These are phyloP conservation scores for Cheilosia scutellata DNA, from an alignment of 2,888 invertebrate species.

Conservation along the genomic window DNA sequence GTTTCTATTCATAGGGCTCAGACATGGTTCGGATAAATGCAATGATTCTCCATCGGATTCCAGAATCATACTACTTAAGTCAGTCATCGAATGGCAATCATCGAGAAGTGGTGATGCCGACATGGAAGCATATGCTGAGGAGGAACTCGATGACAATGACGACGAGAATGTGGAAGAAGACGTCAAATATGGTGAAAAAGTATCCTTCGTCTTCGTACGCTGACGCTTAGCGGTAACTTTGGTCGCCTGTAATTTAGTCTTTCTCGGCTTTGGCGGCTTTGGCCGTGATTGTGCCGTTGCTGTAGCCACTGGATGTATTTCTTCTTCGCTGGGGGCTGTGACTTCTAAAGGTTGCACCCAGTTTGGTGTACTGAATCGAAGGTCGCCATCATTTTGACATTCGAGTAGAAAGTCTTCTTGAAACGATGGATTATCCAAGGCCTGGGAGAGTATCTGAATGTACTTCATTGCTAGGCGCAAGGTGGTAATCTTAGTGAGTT, in stretches of 20 bases:
- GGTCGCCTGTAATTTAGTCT: conserved; percentile 46
- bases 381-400: conserved; percentile 78
- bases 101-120: conserved; percentile 73
- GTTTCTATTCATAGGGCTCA: conserved; percentile 78
- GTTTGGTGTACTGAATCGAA: conserved; percentile 75
- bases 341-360: conserved; percentile 56
- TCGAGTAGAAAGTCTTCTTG: conserved; percentile 80
- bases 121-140: conserved; percentile 77
- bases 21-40: conserved; percentile 81
- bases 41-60: conserved; percentile 87
- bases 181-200: conserved; percentile 56
- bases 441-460: conserved; percentile 90
- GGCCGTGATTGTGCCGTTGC: conserved; percentile 57
- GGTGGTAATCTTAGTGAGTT: conserved; percentile 95
- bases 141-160: conserved; percentile 74
- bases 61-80: conserved; percentile 82
- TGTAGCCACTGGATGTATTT: conserved; percentile 31
- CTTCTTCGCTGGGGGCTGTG: conserved; percentile 51
- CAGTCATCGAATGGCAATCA: conserved; percentile 78
- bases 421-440: conserved; percentile 85
- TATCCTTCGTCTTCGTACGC: conserved; percentile 77
- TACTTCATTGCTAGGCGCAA: conserved; percentile 94
- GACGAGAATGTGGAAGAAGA: conserved; percentile 64
- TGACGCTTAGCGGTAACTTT: conserved; percentile 67
- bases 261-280: conserved; percentile 63